These are phyloP conservation scores for Eupithecia vulgata DNA, from an alignment of 2,888 invertebrate genomes.

Conservation along the genomic window DNA sequence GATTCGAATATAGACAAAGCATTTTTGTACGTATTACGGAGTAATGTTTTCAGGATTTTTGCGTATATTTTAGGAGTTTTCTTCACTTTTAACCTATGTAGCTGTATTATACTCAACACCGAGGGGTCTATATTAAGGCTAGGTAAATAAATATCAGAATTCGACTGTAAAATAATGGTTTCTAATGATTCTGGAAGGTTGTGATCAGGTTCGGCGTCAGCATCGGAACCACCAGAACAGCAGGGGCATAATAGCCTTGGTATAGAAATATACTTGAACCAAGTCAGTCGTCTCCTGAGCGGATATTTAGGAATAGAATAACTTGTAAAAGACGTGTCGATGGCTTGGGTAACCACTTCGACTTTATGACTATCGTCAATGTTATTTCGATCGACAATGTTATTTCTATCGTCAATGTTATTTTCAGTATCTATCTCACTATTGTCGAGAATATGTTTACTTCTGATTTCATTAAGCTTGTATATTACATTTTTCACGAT, in stretches of 20 bases:
- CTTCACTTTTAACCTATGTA: slow-evolving; percentile 55
- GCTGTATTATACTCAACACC: slow-evolving; percentile 63
- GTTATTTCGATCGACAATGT: slow-evolving; percentile 14
- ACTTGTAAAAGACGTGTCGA: slow-evolving; percentile 50
- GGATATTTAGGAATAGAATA: slow-evolving; percentile 43
- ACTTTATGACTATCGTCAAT: slow-evolving; percentile 27
- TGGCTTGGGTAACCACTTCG: slow-evolving; percentile 46
- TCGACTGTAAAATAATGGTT: slow-evolving; percentile 59
- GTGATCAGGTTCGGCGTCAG: slow-evolving; percentile 49
- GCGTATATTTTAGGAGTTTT: slow-evolving; percentile 53
- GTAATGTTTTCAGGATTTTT: slow-evolving; percentile 54
- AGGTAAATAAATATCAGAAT: slow-evolving; percentile 47
- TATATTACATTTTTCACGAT: slow-evolving; percentile 33
- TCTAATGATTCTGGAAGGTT: slow-evolving; percentile 62
- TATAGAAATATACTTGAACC: slow-evolving; percentile 47
- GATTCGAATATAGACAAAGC: slow-evolving; percentile 45
- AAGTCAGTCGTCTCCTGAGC: slow-evolving; percentile 36
- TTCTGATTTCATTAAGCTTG: slow-evolving; percentile 19
- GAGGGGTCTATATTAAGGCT: slow-evolving; percentile 63
- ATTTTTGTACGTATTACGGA: slow-evolving; percentile 63
- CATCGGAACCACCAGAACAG: slow-evolving; percentile 59
- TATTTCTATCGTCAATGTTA: slow-evolving; percentile 16
- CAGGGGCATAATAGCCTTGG: slow-evolving; percentile 68
- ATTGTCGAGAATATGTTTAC: slow-evolving; percentile 10
- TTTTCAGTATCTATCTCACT: slow-evolving; percentile 20